phyloP scores from a whole-genome alignment of 2,113 vertebrate genomes.

The Hemicordylus capensis region DNA sequence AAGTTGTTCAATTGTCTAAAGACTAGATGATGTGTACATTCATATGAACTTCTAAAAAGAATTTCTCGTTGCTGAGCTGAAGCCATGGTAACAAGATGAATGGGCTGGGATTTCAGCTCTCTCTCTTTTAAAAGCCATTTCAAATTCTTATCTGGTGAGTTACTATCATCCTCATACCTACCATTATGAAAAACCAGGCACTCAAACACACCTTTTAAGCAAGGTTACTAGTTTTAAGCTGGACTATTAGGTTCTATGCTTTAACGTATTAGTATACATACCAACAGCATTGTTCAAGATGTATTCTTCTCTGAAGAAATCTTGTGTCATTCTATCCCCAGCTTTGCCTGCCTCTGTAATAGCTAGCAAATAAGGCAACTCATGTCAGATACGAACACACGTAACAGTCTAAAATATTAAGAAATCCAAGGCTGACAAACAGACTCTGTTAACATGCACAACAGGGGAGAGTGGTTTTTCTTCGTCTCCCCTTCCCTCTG shows the following conservation, averaged over 20 bases:
- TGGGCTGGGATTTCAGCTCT: neutral
- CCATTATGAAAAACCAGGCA: neutral
- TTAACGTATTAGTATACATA: slow-evolving; percentile 65
- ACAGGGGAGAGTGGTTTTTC: too few relatives aligned
- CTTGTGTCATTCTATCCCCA: slow-evolving; percentile 69
- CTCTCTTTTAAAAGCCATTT: neutral
- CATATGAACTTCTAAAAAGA: neutral
- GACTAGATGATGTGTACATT: slow-evolving; percentile 8
- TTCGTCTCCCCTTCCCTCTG: too few relatives aligned
- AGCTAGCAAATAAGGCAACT: slow-evolving; percentile 67
- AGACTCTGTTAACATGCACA: too few relatives aligned
- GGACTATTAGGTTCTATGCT: neutral
- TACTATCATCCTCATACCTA: neutral
- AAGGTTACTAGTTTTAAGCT: neutral
- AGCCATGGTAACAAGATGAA: neutral
- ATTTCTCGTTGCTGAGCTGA: neutral
- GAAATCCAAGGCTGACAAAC: neutral
- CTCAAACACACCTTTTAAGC: neutral
- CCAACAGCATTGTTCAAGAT: slow-evolving; percentile 86
- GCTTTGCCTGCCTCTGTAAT: slow-evolving; percentile 80
- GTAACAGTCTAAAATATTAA: neutral
- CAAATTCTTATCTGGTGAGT: neutral
- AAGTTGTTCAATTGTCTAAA: neutral
- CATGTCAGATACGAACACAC: slow-evolving; percentile 3
- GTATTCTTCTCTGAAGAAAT: slow-evolving; percentile 92